Percentiles rank a stretch among this genome's conserved stretches.
Evolutionary conservation across 2,888 invertebrate genomes (phyloP).

Genomic region (Drosophila hamatofila): DNA sequence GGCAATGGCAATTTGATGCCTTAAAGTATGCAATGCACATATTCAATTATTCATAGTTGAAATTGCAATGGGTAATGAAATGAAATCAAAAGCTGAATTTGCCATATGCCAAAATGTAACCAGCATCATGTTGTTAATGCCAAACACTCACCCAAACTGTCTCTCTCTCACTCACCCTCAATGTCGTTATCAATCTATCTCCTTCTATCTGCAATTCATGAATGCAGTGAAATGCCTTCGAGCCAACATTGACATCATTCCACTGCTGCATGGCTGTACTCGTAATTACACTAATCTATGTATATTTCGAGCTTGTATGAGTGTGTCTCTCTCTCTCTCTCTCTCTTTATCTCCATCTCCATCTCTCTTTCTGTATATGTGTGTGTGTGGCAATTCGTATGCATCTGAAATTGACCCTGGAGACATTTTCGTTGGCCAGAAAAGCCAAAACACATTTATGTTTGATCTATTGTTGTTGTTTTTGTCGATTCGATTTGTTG

Average conservation of each 20-base stretch:
- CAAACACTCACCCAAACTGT: slow-evolving; percentile 11
- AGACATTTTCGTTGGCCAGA: slow-evolving; percentile 63
- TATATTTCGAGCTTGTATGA: slow-evolving; percentile 20
- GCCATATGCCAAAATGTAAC: slow-evolving; percentile 48
- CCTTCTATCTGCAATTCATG: slow-evolving; percentile 17
- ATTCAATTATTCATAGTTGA: slow-evolving; percentile 76
- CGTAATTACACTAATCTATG: slow-evolving; percentile 77
- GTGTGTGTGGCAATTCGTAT: slow-evolving; percentile 43
- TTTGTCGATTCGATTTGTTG: slow-evolving; percentile 34
- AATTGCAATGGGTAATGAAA: slow-evolving; percentile 77
- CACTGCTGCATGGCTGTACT: slow-evolving; percentile 41
- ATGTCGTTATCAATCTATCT: background rate
- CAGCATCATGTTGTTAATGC: slow-evolving; percentile 41
- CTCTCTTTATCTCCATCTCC: background rate
- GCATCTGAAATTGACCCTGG: slow-evolving; percentile 76
- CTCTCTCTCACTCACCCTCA: background rate
- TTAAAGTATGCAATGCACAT: slow-evolving; percentile 76
- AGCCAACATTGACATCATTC: slow-evolving; percentile 67
- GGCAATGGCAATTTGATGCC: slow-evolving; percentile 67
- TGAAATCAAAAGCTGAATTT: slow-evolving; percentile 73
- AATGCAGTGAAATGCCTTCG: slow-evolving; percentile 68
- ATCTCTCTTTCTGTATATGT: background rate
- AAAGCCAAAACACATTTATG: slow-evolving; percentile 67
- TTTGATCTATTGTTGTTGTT: slow-evolving; percentile 36
- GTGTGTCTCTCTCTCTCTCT: background rate